Conservation (phyloP, 2,797 vertebrate species). For the Ctenosaura bakeri region DNA sequence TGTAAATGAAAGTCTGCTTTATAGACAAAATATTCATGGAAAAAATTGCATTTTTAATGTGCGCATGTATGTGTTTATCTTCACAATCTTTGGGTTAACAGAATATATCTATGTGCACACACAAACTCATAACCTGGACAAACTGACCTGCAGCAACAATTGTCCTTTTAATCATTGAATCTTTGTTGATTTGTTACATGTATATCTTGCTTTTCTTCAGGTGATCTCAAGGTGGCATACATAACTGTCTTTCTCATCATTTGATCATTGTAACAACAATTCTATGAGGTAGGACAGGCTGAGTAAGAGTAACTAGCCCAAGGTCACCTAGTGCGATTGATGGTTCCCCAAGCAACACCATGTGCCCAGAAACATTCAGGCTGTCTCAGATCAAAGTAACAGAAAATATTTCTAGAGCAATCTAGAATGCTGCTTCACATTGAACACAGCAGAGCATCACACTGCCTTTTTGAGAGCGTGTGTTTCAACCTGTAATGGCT, state of each 20-base stretch:
- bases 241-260: neutral
- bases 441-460: neutral
- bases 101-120: too few species aligned
- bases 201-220: neutral
- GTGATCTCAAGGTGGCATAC: neutral
- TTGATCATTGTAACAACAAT: neutral
- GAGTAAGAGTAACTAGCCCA: neutral
- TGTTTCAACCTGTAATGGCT: too few species aligned
- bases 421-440: too few species aligned
- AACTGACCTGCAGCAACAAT: neutral
- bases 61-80: too few species aligned
- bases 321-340: neutral
- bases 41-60: neutral
- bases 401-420: too few species aligned
- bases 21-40: neutral
- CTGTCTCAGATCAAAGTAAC: too few species aligned
- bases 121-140: too few species aligned
- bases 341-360: too few species aligned
- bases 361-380: too few species aligned
- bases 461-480: neutral
- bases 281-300: neutral
- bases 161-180: neutral
- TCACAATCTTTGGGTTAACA: too few species aligned
- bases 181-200: neutral
- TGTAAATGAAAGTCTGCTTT: neutral